phyloP scores from a whole-genome alignment of 2,888 invertebrate species.

The Cryptosula pallasiana region DNA sequence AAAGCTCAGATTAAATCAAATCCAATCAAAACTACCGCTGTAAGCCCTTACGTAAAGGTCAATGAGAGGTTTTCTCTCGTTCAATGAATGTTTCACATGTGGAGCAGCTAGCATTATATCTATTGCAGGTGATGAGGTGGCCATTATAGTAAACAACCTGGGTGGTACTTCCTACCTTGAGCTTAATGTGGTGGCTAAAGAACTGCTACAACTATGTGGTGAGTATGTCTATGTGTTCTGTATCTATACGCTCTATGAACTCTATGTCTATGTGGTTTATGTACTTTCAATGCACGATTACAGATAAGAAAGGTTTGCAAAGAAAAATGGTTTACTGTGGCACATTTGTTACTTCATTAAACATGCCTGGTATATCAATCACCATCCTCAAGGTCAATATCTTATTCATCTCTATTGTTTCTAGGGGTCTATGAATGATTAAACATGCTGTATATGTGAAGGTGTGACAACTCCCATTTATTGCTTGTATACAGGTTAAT shows the following conservation, averaged over 20 bases:
- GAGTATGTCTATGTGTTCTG: constrained; percentile 62
- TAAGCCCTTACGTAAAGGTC: no score
- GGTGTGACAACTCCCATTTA: neutral
- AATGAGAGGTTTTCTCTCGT: no score
- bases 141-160: constrained; percentile 71
- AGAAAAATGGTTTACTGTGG: constrained; percentile 61
- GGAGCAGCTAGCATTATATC: no score
- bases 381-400: constrained; percentile 57
- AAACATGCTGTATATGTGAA: no score
- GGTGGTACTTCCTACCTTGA: constrained; percentile 72
- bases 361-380: constrained; percentile 73
- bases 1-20: no score
- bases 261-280: neutral
- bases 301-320: constrained; percentile 48
- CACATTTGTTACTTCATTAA: constrained; percentile 67
- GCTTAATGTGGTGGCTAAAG: constrained; percentile 66
- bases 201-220: constrained; percentile 64
- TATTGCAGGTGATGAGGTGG: constrained; percentile 35
- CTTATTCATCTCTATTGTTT: no score
- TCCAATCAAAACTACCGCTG: no score
- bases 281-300: neutral
- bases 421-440: no score
- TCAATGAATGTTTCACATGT: no score
- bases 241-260: constrained; percentile 24
- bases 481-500: constrained; percentile 32